Evolutionary conservation across 1,140 invertebrate species (phyloP).

Genomic region (Papilio machaon): DNA sequence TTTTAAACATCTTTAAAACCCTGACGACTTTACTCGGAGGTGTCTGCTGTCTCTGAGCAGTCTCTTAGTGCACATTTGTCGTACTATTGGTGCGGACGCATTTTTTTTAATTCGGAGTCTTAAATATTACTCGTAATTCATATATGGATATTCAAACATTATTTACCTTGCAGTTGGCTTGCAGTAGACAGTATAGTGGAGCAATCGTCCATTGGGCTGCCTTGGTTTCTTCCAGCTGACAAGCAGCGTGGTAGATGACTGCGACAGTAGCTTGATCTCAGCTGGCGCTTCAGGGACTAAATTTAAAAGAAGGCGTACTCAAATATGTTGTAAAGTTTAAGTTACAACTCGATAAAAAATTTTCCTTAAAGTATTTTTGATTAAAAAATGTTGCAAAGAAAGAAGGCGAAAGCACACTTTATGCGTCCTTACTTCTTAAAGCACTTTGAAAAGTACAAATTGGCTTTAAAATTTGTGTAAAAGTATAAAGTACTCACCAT

Average conservation of each 20-base stretch:
- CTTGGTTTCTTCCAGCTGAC: constrained; percentile 92
- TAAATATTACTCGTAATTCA: too few species aligned
- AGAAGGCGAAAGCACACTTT: constrained; percentile 18
- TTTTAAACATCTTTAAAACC: background rate
- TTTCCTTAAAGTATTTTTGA: background rate
- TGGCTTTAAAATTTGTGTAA: background rate
- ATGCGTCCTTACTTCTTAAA: background rate
- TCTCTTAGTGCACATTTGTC: too few species aligned
- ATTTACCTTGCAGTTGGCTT: constrained; percentile 75
- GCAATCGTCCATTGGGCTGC: constrained; percentile 90
- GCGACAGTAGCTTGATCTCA: constrained; percentile 90
- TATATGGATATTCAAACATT: background rate
- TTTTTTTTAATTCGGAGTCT: too few species aligned
- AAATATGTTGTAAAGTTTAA: background rate
- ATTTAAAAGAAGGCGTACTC: background rate
- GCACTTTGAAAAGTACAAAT: background rate
- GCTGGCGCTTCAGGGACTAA: constrained; percentile 91
- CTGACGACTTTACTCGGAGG: background rate
- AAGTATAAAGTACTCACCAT: constrained; percentile 82
- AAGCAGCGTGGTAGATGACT: constrained; percentile 89
- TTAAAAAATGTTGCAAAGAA: background rate
- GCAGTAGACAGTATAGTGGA: constrained; percentile 91
- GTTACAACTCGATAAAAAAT: background rate
- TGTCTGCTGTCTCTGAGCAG: too few species aligned
- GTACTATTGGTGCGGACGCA: too few species aligned